phyloP scores from a whole-genome alignment of 1,140 invertebrate species.

The Scaptodrosophila lebanonensis region DNA sequence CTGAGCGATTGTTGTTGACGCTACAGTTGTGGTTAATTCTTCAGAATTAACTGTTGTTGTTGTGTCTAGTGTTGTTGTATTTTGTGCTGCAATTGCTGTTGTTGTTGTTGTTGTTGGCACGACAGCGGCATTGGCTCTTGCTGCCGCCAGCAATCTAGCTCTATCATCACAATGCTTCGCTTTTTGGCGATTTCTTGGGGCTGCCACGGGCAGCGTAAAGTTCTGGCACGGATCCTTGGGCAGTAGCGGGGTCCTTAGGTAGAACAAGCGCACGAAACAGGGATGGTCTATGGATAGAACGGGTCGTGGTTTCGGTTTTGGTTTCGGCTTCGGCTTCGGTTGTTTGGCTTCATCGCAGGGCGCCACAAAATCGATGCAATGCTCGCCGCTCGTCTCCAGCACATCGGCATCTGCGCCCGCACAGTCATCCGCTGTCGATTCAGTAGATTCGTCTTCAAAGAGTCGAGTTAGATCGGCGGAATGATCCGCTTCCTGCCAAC shows the following conservation, averaged over 20 bases:
- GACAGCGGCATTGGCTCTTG: background rate
- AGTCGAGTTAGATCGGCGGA: too few species aligned
- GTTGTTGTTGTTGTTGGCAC: background rate
- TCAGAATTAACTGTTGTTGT: too few species aligned
- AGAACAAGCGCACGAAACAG: constrained; percentile 41
- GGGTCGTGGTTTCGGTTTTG: constrained; percentile 8
- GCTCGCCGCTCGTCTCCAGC: constrained; percentile 16
- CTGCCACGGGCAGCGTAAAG: constrained; percentile 19
- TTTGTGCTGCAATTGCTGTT: background rate
- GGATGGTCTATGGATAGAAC: constrained; percentile 42
- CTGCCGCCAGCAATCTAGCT: background rate
- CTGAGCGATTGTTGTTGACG: background rate
- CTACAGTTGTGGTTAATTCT: background rate
- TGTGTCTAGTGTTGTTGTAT: constrained; percentile 3
- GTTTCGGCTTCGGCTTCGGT: background rate
- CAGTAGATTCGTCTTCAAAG: too few species aligned
- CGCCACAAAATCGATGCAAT: constrained; percentile 27
- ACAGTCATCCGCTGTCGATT: constrained; percentile 20
- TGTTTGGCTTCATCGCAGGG: background rate
- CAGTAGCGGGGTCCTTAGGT: constrained; percentile 38
- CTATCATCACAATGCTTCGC: background rate
- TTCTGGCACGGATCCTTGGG: constrained; percentile 49
- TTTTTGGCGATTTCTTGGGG: background rate
- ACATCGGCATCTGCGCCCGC: constrained; percentile 1
- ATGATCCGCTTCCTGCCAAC: constrained; percentile 9